Evolutionary conservation across 92 coral and sea anemone genomes (phyloP).

Genomic region (Blastomussa wellsi): DNA sequence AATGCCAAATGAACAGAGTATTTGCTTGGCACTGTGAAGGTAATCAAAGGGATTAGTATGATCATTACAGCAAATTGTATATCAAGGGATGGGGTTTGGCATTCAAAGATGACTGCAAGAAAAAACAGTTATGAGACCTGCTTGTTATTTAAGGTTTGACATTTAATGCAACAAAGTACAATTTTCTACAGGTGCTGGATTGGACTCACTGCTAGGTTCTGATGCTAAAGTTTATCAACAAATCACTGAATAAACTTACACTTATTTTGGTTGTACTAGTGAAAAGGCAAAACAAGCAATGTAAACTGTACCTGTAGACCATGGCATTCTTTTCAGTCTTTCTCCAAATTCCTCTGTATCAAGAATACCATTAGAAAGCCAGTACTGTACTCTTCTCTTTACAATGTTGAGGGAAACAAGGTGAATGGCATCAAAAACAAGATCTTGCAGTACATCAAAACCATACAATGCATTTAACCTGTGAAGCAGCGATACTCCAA

Average conservation of each 20-base stretch:
- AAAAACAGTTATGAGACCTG: neutral
- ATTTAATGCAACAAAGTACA: neutral
- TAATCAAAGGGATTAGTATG: neutral
- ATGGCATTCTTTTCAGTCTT: conserved; percentile 15
- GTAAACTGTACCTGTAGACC: conserved; percentile 5
- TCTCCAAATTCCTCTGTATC: conserved; percentile 6
- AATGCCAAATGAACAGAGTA: neutral
- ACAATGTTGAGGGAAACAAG: conserved; percentile 28
- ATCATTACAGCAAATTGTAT: neutral
- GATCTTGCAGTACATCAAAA: conserved; percentile 21
- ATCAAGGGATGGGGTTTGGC: neutral
- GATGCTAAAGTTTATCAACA: neutral
- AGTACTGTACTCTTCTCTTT: conserved; percentile 24
- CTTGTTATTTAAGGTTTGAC: neutral
- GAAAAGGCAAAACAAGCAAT: neutral
- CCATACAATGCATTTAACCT: conserved; percentile 20
- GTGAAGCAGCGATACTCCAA: conserved; percentile 26
- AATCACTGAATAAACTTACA: neutral
- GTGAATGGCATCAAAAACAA: conserved; percentile 30
- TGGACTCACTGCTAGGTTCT: neutral
- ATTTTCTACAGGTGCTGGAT: neutral
- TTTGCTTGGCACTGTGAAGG: neutral
- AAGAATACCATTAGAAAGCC: conserved; percentile 14
- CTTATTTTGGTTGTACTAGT: neutral
- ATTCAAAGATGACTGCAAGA: conserved; percentile 10